Base-by-base conservation (phyloP, 2,797 vertebrate genomes). In the Emys orbicularis region DNA sequence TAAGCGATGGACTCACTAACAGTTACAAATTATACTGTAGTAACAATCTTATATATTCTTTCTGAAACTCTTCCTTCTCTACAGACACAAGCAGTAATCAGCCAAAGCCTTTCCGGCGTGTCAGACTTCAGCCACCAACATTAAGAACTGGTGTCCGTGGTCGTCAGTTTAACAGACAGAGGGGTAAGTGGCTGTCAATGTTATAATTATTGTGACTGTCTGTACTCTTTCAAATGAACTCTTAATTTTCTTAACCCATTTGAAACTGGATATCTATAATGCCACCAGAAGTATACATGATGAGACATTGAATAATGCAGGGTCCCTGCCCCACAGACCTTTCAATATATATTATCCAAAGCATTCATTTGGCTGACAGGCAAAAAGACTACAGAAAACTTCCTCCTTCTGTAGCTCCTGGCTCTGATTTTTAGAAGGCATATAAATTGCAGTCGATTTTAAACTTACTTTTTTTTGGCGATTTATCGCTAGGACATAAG, bases 21-120 rank as follows among this genome's bases (percentile, higher is more conserved):
- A 74, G 8, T 83, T 76, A 84, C 25, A 65, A 52, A 1, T 6
- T 54, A 49, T 44, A 15, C 12, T 41, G 23, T 12, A 76, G 21
- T 54, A 76, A 81, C 37, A 23, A 10, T 52, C 41, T 34, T 72
- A 84, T 37, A 52, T 12, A 3, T 89, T 81, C 44, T 57, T 79
- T 83, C 47, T 23, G 84, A 21, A 27, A 0, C 65, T 88, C 68
- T 74, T 83, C 4, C 90, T 10, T 87, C 83, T 50, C 87, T 89
- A n/a, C 93, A 99, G 99, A 99, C 95, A 99, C 99, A 3, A 99
- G 99, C 98, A 99, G 98, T 87, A 98, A 95, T 84, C 99, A 99
- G 84, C 98, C 98, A 3, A 98, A 98, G 97, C 98, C 98, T 9
- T 98, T 98, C 44, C 98, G 99, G 93, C 98, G 98, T 0, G 99